These are phyloP conservation scores for Meteorus sp. DNA, from an alignment of 1,140 invertebrate species.

Conservation along the genomic window DNA sequence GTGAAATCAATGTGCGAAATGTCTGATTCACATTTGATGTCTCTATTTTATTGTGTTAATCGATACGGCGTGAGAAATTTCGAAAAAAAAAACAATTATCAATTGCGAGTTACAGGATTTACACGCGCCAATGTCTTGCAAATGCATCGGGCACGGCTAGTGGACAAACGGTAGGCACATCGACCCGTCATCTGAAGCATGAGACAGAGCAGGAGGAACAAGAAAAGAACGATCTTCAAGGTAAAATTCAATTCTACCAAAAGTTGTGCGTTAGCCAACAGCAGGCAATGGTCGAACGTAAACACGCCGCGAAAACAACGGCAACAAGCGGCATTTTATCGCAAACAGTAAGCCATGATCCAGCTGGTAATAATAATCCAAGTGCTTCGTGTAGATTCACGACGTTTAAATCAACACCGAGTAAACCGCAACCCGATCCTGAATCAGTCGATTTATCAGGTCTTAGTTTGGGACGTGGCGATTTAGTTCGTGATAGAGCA, in stretches of 20 bases:
- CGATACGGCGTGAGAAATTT: no score
- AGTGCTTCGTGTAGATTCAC: slow-evolving; percentile 40
- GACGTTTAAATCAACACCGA: slow-evolving; percentile 44
- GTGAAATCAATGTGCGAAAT: no score
- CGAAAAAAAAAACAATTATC: neutral
- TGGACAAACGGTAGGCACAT: slow-evolving; percentile 45
- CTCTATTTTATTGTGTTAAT: no score
- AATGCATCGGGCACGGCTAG: slow-evolving; percentile 47
- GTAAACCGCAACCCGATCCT: slow-evolving; percentile 21
- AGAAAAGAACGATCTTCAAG: slow-evolving; percentile 54
- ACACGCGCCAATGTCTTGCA: slow-evolving; percentile 50
- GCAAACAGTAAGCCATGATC: slow-evolving; percentile 18
- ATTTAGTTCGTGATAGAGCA: slow-evolving; percentile 28
- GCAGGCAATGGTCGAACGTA: slow-evolving; percentile 35
- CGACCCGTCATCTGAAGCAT: slow-evolving; percentile 42
- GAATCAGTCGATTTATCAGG: slow-evolving; percentile 34
- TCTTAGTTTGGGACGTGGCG: slow-evolving; percentile 34
- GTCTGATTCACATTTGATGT: no score
- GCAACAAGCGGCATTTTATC: slow-evolving; percentile 28
- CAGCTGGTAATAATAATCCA: slow-evolving; percentile 8
- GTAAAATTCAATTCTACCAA: slow-evolving; percentile 49
- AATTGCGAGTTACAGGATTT: slow-evolving; percentile 37
- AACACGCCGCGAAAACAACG: slow-evolving; percentile 27
- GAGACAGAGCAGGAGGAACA: slow-evolving; percentile 51
- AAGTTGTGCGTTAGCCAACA: slow-evolving; percentile 43